Conservation (phyloP, 2,797 vertebrate species). For the Setipinna tenuifilis region DNA sequence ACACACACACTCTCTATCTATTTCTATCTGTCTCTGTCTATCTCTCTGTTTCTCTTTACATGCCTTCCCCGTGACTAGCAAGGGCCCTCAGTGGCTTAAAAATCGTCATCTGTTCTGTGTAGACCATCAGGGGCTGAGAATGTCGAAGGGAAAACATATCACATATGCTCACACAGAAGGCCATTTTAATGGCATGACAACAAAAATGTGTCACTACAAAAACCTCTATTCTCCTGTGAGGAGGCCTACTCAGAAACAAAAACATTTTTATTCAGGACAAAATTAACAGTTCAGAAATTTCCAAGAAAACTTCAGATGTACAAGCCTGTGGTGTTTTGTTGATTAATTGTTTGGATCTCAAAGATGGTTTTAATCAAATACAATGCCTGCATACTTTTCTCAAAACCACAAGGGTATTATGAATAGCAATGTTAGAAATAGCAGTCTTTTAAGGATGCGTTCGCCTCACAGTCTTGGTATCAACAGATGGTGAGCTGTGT, state of each 20-base stretch:
- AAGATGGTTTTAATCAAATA: constrained; percentile 6
- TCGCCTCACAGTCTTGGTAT: constrained; percentile 66
- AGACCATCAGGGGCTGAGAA: neutral
- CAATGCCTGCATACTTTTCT: constrained; percentile 8
- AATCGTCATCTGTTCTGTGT: neutral
- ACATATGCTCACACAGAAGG: neutral
- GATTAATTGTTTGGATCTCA: constrained; percentile 20
- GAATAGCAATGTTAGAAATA: constrained; percentile 41
- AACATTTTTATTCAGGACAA: neutral
- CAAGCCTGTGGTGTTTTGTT: constrained; percentile 1
- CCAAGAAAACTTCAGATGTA: constrained; percentile 1
- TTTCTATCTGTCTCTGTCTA: neutral
- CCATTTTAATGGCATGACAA: neutral
- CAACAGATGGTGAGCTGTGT: constrained; percentile 73
- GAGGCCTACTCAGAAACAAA: neutral
- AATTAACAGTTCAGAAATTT: constrained; percentile 6
- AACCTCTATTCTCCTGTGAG: neutral
- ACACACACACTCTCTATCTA: neutral
- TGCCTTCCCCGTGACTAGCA: too few species aligned
- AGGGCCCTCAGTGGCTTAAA: neutral
- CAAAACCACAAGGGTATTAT: constrained; percentile 40
- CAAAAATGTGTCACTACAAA: neutral
- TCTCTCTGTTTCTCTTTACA: neutral
- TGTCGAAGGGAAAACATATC: neutral
- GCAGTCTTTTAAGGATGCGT: constrained; percentile 59